phyloP scores from a whole-genome alignment of 2,113 vertebrate genomes.

The Paralichthys olivaceus region DNA sequence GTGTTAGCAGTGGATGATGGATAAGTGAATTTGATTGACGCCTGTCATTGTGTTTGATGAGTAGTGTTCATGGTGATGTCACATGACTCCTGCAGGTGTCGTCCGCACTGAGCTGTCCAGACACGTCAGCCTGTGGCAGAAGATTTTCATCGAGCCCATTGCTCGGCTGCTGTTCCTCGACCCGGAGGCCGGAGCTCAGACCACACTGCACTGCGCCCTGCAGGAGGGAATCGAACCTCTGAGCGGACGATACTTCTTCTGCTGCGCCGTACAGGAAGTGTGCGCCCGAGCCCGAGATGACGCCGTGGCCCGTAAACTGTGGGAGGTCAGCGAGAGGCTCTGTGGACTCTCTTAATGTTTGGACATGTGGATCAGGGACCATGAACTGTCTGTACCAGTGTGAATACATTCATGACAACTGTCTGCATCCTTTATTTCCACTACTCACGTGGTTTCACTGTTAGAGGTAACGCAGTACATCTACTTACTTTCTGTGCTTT shows the following conservation, averaged over 20 bases:
- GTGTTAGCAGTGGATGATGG: no score
- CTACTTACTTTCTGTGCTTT: no score
- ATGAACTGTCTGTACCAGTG: no score
- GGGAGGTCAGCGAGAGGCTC: slow-evolving; percentile 78
- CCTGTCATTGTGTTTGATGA: no score
- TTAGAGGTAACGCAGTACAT: no score
- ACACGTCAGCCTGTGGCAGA: slow-evolving; percentile 78
- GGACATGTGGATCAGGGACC: no score
- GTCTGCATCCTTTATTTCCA: no score
- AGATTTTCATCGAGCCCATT: slow-evolving; percentile 73
- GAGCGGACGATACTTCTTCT: slow-evolving; percentile 77
- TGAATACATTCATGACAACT: no score
- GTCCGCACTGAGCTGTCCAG: slow-evolving; percentile 76
- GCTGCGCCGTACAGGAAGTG: slow-evolving; percentile 66
- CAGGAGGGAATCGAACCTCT: slow-evolving; percentile 77
- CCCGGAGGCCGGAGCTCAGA: slow-evolving; percentile 75
- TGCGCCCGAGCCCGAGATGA: slow-evolving; percentile 58
- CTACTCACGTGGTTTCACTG: no score
- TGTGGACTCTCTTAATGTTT: slow-evolving; percentile 50
- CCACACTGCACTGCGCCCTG: slow-evolving; percentile 77
- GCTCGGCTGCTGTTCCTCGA: slow-evolving; percentile 74
- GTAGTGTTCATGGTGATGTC: no score
- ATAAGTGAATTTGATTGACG: no score
- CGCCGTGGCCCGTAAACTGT: slow-evolving; percentile 63
- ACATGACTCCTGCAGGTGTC: slow-evolving; percentile 54